phyloP scores from a whole-genome alignment of 2,888 invertebrate genomes.

The Scrobipalpa atriplicella region DNA sequence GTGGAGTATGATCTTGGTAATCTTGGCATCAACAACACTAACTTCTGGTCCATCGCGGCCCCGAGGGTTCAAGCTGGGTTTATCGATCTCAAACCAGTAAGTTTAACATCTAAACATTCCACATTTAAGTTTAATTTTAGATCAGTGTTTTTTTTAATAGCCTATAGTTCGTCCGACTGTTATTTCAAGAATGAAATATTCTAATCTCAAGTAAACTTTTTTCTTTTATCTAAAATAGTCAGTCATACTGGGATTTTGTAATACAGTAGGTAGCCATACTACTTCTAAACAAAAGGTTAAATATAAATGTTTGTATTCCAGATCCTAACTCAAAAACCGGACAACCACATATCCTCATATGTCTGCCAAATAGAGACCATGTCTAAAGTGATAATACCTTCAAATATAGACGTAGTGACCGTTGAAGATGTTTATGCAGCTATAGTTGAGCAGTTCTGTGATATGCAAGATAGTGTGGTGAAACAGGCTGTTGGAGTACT shows the following conservation, averaged over 20 bases:
- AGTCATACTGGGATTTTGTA: no score
- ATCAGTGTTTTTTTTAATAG: no score
- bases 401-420: slow-evolving; percentile 52
- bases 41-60: slow-evolving; percentile 75
- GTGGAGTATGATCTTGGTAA: slow-evolving; percentile 52
- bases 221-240: no score
- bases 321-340: slow-evolving; percentile 23
- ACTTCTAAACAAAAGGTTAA: no score
- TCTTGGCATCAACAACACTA: slow-evolving; percentile 71
- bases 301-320: no score
- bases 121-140: no score
- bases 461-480: slow-evolving; percentile 60
- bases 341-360: slow-evolving; percentile 54
- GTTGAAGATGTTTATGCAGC: slow-evolving; percentile 61
- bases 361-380: slow-evolving; percentile 61
- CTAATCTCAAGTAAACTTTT: no score
- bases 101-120: slow-evolving; percentile 27
- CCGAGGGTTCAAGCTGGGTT: slow-evolving; percentile 60
- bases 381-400: slow-evolving; percentile 53
- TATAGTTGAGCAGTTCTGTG: slow-evolving; percentile 75
- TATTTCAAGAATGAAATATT: no score
- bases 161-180: no score
- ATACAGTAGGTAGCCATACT: no score
- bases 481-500: slow-evolving; percentile 63
- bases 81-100: slow-evolving; percentile 64